phyloP scores from a whole-genome alignment of 2,113 vertebrate species.

The Charadrius vociferus region DNA sequence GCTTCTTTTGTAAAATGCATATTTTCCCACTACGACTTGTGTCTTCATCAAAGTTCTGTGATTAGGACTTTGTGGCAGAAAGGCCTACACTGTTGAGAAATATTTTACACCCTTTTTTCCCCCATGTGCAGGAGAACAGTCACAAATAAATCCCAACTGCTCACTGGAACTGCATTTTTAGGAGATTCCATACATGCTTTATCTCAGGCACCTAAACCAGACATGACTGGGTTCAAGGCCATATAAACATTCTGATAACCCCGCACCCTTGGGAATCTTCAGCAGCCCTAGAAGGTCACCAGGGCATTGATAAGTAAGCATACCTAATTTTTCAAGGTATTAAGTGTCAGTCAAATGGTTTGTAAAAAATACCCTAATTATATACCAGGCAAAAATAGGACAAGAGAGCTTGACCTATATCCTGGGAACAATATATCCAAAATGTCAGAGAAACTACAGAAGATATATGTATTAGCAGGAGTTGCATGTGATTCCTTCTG shows the following conservation, averaged over 20 bases:
- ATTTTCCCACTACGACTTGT: background rate
- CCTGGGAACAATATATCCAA: background rate
- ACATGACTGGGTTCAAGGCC: background rate
- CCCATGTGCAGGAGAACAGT: background rate
- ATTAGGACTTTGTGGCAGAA: background rate
- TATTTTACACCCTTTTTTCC: background rate
- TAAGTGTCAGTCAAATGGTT: background rate
- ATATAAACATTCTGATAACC: background rate
- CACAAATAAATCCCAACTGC: accelerated
- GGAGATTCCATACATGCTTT: background rate
- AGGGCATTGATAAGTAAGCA: background rate
- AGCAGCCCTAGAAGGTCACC: background rate
- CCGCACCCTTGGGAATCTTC: background rate
- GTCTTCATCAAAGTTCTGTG: background rate
- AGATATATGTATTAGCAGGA: background rate
- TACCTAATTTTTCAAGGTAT: background rate
- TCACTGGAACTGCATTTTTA: background rate
- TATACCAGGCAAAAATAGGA: background rate
- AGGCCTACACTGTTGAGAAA: background rate
- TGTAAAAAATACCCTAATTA: background rate
- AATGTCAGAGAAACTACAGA: background rate
- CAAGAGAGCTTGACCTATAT: background rate
- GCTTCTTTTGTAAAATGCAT: background rate
- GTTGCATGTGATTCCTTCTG: background rate
- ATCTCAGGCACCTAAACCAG: background rate